Conservation (phyloP, 2,888 invertebrate genomes). For the Nomada lathburiana region DNA sequence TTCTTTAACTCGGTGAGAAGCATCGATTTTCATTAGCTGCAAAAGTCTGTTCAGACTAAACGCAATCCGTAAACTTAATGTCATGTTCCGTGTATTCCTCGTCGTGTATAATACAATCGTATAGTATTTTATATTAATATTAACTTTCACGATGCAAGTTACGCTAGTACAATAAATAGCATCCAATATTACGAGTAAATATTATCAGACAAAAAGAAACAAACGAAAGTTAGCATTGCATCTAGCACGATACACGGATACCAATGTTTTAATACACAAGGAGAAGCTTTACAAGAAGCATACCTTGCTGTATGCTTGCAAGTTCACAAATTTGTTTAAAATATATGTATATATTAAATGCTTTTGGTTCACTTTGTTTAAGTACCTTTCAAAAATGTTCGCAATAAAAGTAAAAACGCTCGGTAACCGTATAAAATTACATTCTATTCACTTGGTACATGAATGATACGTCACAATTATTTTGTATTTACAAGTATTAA, state of each 20-base stretch:
- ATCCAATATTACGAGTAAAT: conserved; percentile 31
- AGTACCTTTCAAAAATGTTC: conserved; percentile 57
- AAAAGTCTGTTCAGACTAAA: not conserved
- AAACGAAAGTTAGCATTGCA: conserved; percentile 1
- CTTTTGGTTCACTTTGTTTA: conserved; percentile 41
- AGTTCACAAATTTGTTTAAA: conserved; percentile 29
- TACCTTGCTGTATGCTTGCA: conserved; percentile 13
- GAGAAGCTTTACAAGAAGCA: conserved; percentile 31
- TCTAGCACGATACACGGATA: conserved; percentile 30
- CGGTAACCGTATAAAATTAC: conserved; percentile 71
- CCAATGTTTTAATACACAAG: conserved; percentile 32
- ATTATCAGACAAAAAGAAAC: conserved; percentile 7
- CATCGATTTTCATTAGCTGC: conserved; percentile 19
- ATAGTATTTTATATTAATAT: conserved; percentile 14
- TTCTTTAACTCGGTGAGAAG: conserved; percentile 42
- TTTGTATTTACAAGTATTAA: conserved; percentile 65
- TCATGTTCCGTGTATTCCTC: conserved; percentile 34
- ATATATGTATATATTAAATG: conserved; percentile 50
- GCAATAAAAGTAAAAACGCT: conserved; percentile 45
- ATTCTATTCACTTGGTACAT: conserved; percentile 51
- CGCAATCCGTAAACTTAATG: conserved; percentile 36
- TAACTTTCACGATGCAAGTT: conserved; percentile 31
- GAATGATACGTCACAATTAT: conserved; percentile 55
- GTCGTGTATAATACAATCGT: conserved; percentile 32
- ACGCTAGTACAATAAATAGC: conserved; percentile 27